Percentiles rank a stretch among this genome's conserved stretches.
Evolutionary conservation across 2,888 invertebrate species (phyloP).

Genomic region (Limnephilus rhombicus): DNA sequence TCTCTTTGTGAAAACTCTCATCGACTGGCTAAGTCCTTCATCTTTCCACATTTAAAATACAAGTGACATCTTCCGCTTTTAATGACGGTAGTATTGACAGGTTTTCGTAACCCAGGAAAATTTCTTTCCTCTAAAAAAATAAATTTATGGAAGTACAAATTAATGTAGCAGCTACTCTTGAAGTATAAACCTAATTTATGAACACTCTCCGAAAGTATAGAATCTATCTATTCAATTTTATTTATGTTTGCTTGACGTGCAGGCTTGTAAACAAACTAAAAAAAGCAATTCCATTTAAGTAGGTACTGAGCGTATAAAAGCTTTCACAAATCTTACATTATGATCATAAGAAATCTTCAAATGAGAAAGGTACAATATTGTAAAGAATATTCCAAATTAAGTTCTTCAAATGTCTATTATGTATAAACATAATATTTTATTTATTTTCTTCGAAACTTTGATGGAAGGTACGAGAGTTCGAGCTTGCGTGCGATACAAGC

Average conservation of each 20-base stretch:
- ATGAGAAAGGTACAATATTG: not conserved
- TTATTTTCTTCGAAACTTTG: not conserved
- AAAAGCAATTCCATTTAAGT: not conserved
- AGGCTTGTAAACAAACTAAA: not conserved
- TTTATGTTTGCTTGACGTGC: not conserved
- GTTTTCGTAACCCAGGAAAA: no score
- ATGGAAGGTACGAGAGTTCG: not conserved
- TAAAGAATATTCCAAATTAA: not conserved
- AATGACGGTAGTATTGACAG: no score
- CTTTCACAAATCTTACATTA: not conserved
- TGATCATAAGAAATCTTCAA: not conserved
- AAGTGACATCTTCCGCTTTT: no score
- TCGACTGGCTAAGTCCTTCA: no score
- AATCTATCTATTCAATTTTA: not conserved
- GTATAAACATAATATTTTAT: not conserved
- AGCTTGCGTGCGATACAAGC: not conserved
- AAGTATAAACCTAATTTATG: not conserved
- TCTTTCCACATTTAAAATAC: no score
- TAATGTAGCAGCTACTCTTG: not conserved
- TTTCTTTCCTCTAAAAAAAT: no score
- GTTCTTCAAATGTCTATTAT: not conserved
- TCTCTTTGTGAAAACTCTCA: no score
- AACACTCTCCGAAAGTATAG: not conserved
- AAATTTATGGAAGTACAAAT: no score
- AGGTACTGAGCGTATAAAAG: not conserved